Conservation (phyloP, 2,113 vertebrate genomes). For the Irena cyanogastra region DNA sequence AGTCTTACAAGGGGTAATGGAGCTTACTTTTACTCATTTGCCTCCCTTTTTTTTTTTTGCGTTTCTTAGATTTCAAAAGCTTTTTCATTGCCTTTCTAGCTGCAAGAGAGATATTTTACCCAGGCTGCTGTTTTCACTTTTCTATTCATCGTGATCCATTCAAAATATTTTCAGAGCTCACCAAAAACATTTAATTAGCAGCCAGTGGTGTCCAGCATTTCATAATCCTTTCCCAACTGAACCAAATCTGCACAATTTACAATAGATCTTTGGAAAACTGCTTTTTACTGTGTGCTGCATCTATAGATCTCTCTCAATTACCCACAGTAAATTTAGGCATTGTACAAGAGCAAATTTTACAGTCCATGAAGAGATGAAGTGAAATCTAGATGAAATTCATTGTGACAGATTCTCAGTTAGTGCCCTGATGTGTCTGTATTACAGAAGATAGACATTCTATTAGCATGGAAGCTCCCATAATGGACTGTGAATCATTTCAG, state of each 20-base stretch:
- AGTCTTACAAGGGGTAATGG: slow-evolving; percentile 56
- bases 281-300: slow-evolving; percentile 67
- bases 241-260: slow-evolving; percentile 71
- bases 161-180: slow-evolving; percentile 53
- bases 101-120: slow-evolving; percentile 1
- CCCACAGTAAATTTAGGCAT: slow-evolving; percentile 83
- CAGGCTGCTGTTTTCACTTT: slow-evolving; percentile 32
- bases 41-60: neutral
- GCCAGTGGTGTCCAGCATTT: slow-evolving; percentile 32
- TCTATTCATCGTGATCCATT: neutral
- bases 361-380: slow-evolving; percentile 84
- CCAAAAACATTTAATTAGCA: slow-evolving; percentile 70
- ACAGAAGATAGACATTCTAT: slow-evolving; percentile 93
- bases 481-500: slow-evolving; percentile 92
- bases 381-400: slow-evolving; percentile 85
- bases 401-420: slow-evolving; percentile 88
- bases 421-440: slow-evolving; percentile 90
- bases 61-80: slow-evolving; percentile 22
- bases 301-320: slow-evolving; percentile 85
- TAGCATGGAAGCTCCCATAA: slow-evolving; percentile 85
- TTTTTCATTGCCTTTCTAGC: neutral
- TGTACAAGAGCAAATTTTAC: slow-evolving; percentile 84
- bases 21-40: slow-evolving; percentile 58
- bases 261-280: slow-evolving; percentile 73
- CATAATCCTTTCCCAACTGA: slow-evolving; percentile 58